Evolutionary conservation across 2,888 invertebrate species (phyloP).

Genomic region (Lepidocyrtinus sp.): DNA sequence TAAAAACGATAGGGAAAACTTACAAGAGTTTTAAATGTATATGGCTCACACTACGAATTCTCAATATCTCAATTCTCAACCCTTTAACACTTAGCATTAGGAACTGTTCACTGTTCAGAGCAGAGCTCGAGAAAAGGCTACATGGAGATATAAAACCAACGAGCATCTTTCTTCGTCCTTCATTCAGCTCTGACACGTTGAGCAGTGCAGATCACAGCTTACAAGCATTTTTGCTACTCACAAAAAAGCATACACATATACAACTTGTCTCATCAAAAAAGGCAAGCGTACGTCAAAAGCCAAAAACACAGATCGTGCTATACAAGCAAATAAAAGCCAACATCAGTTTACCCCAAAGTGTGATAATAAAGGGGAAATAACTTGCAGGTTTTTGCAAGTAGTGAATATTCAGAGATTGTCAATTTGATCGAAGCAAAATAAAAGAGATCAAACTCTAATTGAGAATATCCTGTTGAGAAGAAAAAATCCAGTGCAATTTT

Average conservation of each 20-base stretch:
- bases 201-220: constrained; percentile 46
- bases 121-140: too few relatives aligned
- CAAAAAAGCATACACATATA: constrained; percentile 12
- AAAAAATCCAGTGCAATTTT: constrained; percentile 23
- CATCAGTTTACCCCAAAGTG: constrained; percentile 40
- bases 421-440: neutral
- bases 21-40: too few relatives aligned
- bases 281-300: constrained; percentile 22
- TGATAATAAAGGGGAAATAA: neutral
- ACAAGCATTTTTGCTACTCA: constrained; percentile 9
- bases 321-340: neutral
- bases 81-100: too few relatives aligned
- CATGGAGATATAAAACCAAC: constrained; percentile 57
- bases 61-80: too few relatives aligned
- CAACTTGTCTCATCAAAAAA: constrained; percentile 25
- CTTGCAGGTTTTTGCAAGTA: neutral
- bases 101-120: neutral
- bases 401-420: neutral
- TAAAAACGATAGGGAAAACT: too few relatives aligned
- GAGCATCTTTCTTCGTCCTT: constrained; percentile 42
- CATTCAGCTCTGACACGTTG: constrained; percentile 60
- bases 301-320: neutral
- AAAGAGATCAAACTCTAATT: neutral
- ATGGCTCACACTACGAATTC: too few relatives aligned
- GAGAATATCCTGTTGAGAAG: constrained; percentile 27